phyloP scores from a whole-genome alignment of 2,888 invertebrate species.

The Catocala nupta region DNA sequence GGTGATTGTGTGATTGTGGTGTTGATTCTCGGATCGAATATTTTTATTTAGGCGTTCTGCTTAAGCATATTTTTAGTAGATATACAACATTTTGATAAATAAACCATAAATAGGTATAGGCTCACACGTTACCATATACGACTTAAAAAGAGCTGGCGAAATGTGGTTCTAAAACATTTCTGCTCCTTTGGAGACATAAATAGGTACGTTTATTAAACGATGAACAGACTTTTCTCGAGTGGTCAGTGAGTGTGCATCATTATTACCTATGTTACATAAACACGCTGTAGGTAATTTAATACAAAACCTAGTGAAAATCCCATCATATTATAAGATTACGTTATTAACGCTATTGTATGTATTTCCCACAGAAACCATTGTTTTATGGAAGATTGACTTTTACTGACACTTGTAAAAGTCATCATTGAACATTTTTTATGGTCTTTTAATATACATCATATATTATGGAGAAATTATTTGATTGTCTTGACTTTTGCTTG shows the following conservation, averaged over 20 bases:
- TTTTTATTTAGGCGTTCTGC: no score
- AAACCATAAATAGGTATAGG: no score
- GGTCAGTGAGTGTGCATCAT: neutral
- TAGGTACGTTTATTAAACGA: no score
- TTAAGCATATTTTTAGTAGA: no score
- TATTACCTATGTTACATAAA: constrained; percentile 1
- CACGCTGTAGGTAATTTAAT: constrained; percentile 1
- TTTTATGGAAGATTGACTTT: constrained; percentile 9
- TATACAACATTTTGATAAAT: no score
- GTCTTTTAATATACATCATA: neutral
- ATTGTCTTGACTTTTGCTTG: neutral
- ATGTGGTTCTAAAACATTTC: no score
- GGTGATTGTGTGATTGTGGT: no score
- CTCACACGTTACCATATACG: no score
- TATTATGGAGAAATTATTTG: neutral
- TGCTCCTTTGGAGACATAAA: no score
- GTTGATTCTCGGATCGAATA: no score
- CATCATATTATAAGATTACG: constrained; percentile 10
- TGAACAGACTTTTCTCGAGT: neutral
- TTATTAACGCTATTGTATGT: constrained; percentile 6
- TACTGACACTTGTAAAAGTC: constrained; percentile 10
- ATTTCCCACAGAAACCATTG: constrained; percentile 16
- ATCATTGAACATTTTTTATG: neutral
- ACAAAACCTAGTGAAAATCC: constrained; percentile 11
- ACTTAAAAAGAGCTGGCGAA: no score